phyloP scores from a whole-genome alignment of 1,140 invertebrate genomes.

The Bombus picipes region DNA sequence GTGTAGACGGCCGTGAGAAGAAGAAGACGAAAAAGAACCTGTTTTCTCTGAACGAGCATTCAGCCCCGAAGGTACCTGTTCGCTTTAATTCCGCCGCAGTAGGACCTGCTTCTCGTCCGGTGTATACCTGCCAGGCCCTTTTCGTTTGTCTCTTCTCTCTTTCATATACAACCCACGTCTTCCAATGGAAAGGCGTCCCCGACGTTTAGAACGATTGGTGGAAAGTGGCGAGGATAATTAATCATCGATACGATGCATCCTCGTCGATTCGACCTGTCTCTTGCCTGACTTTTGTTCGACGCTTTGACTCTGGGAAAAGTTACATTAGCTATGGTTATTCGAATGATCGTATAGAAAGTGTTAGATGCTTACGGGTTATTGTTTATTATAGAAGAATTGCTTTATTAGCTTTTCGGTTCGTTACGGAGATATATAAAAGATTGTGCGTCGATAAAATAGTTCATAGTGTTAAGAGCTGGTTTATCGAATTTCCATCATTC shows the following conservation, averaged over 20 bases:
- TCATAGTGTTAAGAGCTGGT: neutral
- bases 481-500: neutral
- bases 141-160: constrained; percentile 7
- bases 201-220: neutral
- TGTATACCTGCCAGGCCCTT: constrained; percentile 30
- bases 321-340: no score
- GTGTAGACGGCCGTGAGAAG: constrained; percentile 64
- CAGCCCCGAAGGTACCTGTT: constrained; percentile 73
- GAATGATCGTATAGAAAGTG: neutral
- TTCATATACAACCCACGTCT: neutral
- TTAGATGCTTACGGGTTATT: neutral
- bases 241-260: neutral
- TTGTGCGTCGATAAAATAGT: neutral
- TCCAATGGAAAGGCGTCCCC: neutral
- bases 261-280: neutral
- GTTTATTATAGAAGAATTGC: neutral
- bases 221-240: constrained; percentile 32
- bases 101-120: constrained; percentile 67
- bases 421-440: neutral
- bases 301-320: neutral
- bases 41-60: constrained; percentile 74
- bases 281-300: neutral
- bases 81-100: constrained; percentile 77
- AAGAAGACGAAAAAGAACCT: constrained; percentile 74
- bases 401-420: neutral